These are phyloP conservation scores for Pangasianodon hypophthalmus DNA, from an alignment of 2,113 vertebrate species.

Conservation along the genomic window DNA sequence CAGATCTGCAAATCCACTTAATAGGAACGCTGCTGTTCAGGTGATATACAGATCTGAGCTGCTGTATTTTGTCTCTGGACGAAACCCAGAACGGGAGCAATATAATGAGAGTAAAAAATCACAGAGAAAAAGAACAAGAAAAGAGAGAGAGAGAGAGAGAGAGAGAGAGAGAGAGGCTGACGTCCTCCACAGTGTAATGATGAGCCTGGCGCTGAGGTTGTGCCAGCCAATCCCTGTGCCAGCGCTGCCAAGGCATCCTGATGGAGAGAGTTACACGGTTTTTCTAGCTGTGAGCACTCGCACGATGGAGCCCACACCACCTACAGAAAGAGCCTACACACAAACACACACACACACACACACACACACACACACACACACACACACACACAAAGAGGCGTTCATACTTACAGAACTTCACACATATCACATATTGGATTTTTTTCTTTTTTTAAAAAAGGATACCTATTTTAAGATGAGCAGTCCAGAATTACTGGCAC, in stretches of 20 bases:
- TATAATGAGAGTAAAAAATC: constrained; percentile 20
- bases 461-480: neutral
- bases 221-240: constrained; percentile 51
- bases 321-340: constrained; percentile 87
- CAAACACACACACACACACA: constrained; percentile 20
- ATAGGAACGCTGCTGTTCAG: constrained; percentile 16
- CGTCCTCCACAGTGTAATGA: constrained; percentile 45
- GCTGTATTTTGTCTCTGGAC: constrained; percentile 15
- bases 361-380: constrained; percentile 21
- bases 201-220: constrained; percentile 47
- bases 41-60: constrained; percentile 34
- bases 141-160: neutral
- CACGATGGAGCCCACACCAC: constrained; percentile 94
- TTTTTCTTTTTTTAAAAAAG: neutral
- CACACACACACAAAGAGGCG: neutral
- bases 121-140: neutral
- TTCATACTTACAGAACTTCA: neutral
- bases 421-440: neutral
- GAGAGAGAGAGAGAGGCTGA: neutral
- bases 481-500: neutral
- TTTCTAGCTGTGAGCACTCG: constrained; percentile 95
- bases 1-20: constrained; percentile 21
- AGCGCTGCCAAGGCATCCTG: constrained; percentile 28
- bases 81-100: constrained; percentile 32
- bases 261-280: constrained; percentile 78